Evolutionary conservation across 2,113 vertebrate species (phyloP).

Genomic region (Festucalex cinctus): DNA sequence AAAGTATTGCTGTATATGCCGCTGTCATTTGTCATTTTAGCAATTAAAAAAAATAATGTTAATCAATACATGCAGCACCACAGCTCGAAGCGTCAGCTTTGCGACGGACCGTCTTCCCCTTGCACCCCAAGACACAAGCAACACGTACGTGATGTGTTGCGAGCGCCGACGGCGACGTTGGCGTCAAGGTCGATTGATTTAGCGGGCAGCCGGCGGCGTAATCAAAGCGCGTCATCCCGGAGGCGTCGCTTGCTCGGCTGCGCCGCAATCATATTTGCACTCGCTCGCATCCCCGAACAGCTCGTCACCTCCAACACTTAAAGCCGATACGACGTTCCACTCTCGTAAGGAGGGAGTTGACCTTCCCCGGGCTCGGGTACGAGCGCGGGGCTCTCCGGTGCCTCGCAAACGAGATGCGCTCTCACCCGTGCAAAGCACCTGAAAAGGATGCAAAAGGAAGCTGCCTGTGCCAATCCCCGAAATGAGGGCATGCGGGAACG

Average conservation of each 20-base stretch:
- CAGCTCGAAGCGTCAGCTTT: constrained; percentile 11
- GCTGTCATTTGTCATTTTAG: no score
- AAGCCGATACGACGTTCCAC: constrained; percentile 46
- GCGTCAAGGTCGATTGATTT: constrained; percentile 64
- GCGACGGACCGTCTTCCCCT: constrained; percentile 20
- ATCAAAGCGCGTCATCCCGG: constrained; percentile 57
- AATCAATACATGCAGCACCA: neutral
- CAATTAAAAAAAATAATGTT: neutral
- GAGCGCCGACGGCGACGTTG: constrained; percentile 39
- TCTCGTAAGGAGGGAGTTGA: constrained; percentile 58
- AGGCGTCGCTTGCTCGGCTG: constrained; percentile 57
- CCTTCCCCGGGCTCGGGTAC: constrained; percentile 51
- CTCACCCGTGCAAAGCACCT: constrained; percentile 19
- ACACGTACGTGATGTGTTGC: constrained; percentile 43
- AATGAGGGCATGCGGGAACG: constrained; percentile 4
- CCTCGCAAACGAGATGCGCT: constrained; percentile 25
- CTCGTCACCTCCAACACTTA: constrained; percentile 63
- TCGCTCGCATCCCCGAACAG: constrained; percentile 65
- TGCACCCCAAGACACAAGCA: constrained; percentile 31
- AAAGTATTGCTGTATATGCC: neutral
- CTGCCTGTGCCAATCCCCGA: neutral
- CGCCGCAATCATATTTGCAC: constrained; percentile 62
- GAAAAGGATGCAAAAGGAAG: neutral
- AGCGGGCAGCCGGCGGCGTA: constrained; percentile 56
- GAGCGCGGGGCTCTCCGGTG: constrained; percentile 38